Evolutionary conservation across 2,888 invertebrate genomes (phyloP).

Genomic region (Papilio gigon): DNA sequence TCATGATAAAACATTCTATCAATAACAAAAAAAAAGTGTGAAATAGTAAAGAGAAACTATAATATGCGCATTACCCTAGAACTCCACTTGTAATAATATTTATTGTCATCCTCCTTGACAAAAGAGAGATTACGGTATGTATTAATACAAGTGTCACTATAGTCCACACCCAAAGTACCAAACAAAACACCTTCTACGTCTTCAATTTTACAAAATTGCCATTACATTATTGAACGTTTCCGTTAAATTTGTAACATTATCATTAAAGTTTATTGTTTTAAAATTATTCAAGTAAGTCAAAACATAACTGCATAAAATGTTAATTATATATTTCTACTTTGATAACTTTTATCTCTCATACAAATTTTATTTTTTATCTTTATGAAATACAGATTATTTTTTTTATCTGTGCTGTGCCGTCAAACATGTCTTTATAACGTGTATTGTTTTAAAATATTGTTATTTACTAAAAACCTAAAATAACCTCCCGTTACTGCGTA

Average conservation of each 20-base stretch:
- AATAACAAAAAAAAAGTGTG: too few relatives aligned
- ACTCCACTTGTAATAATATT: too few relatives aligned
- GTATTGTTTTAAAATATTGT: slow-evolving; percentile 11
- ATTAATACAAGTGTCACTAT: not conserved
- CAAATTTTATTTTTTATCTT: slow-evolving; percentile 5
- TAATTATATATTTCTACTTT: not conserved
- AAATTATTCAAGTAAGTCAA: too few relatives aligned
- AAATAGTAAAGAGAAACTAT: too few relatives aligned
- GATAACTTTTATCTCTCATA: not conserved
- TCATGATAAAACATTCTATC: too few relatives aligned
- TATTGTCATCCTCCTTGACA: too few relatives aligned
- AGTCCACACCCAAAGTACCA: too few relatives aligned
- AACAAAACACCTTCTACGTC: not conserved
- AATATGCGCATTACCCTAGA: too few relatives aligned
- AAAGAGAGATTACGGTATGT: too few relatives aligned
- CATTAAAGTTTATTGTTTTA: too few relatives aligned
- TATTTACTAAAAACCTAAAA: slow-evolving; percentile 19
- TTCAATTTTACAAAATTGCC: slow-evolving; percentile 3
- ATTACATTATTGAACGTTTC: not conserved
- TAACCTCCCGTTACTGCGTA: not conserved
- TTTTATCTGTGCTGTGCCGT: slow-evolving; percentile 23
- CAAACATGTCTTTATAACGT: slow-evolving; percentile 29
- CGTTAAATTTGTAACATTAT: not conserved
- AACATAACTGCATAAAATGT: too few relatives aligned
- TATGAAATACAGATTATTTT: not conserved